phyloP scores from a whole-genome alignment of 2,113 vertebrate species.

The Callipepla californica region DNA sequence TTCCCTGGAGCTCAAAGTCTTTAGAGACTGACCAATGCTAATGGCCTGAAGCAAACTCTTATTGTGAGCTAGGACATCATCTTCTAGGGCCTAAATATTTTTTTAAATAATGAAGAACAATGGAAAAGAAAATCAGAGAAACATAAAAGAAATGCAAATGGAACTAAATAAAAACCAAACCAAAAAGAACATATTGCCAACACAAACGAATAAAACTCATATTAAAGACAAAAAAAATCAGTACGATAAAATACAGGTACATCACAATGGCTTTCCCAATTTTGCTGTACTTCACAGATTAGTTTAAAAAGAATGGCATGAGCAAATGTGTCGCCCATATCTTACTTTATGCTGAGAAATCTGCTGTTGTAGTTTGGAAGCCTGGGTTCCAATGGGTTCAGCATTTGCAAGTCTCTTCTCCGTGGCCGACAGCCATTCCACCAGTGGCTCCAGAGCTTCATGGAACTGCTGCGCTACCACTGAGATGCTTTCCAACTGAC shows the following conservation, averaged over 20 bases:
- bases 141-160: conserved; percentile 67
- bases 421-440: conserved; percentile 88
- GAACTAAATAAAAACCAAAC: conserved; percentile 57
- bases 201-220: conserved; percentile 52
- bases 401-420: conserved; percentile 92
- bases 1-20: conserved; percentile 91
- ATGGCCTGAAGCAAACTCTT: conserved; percentile 92
- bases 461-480: conserved; percentile 95
- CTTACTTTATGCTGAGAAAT: conserved; percentile 94
- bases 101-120: conserved; percentile 55
- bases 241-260: neutral
- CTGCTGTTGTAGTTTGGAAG: conserved; percentile 90
- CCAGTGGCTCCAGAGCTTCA: conserved; percentile 91
- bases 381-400: conserved; percentile 93
- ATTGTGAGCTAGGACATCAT: conserved; percentile 90
- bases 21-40: conserved; percentile 92
- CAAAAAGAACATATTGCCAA: conserved; percentile 31
- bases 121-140: conserved; percentile 74
- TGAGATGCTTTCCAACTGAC: conserved; percentile 92
- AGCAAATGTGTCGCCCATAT: neutral
- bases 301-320: neutral
- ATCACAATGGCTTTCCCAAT: neutral
- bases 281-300: neutral
- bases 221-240: neutral
- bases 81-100: conserved; percentile 89